These are phyloP conservation scores for Cromileptes altivelis DNA, from an alignment of 2,113 vertebrate species.

Conservation along the genomic window DNA sequence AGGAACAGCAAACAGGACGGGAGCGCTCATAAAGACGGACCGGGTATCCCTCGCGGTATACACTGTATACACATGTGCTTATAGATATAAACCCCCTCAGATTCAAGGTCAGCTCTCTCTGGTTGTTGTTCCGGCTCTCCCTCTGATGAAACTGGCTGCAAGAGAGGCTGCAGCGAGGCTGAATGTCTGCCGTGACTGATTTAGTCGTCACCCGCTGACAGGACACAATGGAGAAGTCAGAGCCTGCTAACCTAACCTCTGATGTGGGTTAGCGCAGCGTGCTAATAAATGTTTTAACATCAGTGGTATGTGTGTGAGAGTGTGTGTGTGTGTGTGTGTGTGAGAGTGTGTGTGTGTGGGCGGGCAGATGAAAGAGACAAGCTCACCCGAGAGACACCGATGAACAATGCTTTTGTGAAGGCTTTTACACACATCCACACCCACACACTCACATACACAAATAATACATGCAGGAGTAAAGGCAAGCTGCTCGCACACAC, in stretches of 20 bases:
- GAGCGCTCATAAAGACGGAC: slow-evolving; percentile 28
- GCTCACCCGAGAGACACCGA: slow-evolving; percentile 71
- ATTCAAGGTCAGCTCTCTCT: slow-evolving; percentile 36
- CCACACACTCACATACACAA: slow-evolving; percentile 39
- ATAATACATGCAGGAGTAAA: slow-evolving; percentile 42
- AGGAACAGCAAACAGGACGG: slow-evolving; percentile 34
- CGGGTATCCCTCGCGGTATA: background rate
- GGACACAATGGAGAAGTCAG: slow-evolving; percentile 63
- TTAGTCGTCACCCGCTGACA: slow-evolving; percentile 65
- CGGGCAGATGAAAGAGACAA: slow-evolving; percentile 74
- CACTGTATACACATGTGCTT: slow-evolving; percentile 30
- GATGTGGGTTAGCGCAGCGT: slow-evolving; percentile 55
- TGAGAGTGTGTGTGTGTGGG: slow-evolving; percentile 55
- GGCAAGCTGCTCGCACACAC: slow-evolving; percentile 31
- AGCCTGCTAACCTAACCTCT: slow-evolving; percentile 63
- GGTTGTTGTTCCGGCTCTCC: slow-evolving; percentile 16
- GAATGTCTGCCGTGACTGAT: slow-evolving; percentile 68
- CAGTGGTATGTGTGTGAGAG: slow-evolving; percentile 25
- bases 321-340: slow-evolving; percentile 33
- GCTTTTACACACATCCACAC: slow-evolving; percentile 55
- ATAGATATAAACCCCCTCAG: slow-evolving; percentile 28
- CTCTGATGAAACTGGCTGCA: slow-evolving; percentile 63
- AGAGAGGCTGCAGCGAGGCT: slow-evolving; percentile 48
- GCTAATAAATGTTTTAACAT: slow-evolving; percentile 79
- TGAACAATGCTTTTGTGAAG: slow-evolving; percentile 75